Conservation (phyloP, 1,140 invertebrate species). For the Vanessa tameamea region DNA sequence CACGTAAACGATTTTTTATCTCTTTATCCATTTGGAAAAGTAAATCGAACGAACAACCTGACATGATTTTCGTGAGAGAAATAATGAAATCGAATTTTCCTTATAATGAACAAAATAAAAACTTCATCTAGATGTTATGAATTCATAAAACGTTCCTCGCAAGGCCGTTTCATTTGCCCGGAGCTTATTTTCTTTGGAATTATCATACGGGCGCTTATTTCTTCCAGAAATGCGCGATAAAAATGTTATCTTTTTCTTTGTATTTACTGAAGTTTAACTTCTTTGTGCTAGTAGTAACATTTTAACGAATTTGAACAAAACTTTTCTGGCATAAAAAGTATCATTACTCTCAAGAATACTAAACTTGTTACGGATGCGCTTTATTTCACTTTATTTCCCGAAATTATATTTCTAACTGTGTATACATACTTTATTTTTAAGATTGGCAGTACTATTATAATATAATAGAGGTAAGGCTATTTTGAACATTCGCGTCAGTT, state of each 20-base stretch:
- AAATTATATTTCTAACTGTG: too few species aligned
- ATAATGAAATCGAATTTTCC: constrained; percentile 52
- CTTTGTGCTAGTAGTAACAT: background rate
- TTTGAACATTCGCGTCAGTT: too few species aligned
- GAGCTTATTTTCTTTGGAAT: constrained; percentile 53
- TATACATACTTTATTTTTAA: too few species aligned
- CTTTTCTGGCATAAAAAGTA: background rate
- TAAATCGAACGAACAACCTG: background rate
- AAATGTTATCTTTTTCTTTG: background rate
- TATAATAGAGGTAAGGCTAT: too few species aligned
- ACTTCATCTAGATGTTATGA: constrained; percentile 63
- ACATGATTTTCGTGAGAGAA: constrained; percentile 39
- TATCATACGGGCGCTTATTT: constrained; percentile 34
- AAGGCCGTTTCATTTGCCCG: constrained; percentile 57
- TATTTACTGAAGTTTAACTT: background rate
- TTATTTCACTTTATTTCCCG: background rate
- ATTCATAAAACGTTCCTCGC: constrained; percentile 65
- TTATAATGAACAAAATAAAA: constrained; percentile 66
- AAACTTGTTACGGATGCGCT: background rate
- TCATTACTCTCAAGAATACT: too few species aligned
- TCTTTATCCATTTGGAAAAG: background rate
- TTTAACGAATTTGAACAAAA: background rate
- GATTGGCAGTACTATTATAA: too few species aligned
- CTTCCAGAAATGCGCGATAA: background rate
- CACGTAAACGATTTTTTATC: background rate